Evolutionary conservation across 2,888 invertebrate genomes (phyloP), one percentile per base, ranked within the genome.

Genomic region (Volucella bombylans): DNA sequence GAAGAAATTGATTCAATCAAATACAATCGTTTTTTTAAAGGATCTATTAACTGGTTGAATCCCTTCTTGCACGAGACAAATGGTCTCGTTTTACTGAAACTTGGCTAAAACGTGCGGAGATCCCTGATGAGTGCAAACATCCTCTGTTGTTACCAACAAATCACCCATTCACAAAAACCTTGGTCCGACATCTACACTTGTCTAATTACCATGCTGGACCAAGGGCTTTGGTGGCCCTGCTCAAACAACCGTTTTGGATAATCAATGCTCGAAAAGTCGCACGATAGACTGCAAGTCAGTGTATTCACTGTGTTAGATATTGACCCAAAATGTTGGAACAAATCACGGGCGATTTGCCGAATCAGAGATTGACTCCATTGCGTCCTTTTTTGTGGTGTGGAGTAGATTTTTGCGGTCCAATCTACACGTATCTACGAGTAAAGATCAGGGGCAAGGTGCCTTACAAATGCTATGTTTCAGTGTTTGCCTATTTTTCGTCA

Each of bases 351-450:
- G 54, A 54, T 52, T 38, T 68, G 12, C 68, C 23, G 9, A 38
- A 14, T 4, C 54, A 68, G 14, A 52, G 68, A 39, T 52, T 68
- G 14, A 14, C 31, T 15, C 41, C 39, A n/a, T 39, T 2, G 14
- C n/a, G 39, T n/a, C 43, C 55, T 0, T 54, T 68, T 15, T 4
- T 10, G 12, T 41, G 54, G 15, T 68, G 68, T 55, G 68, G 43
- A 4, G 68, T 68, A 1, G 55, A 55, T 14, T 68, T 38, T 54
- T 23, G 52, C 12, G 61, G 68, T 15, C 52, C 54, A 0, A 54
- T 68, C n/a, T n/a, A 52, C 14, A 68, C 68, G n/a, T 54, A 68
- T 52, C 12, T 68, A 31, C n/a, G n/a, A n/a, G n/a, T n/a, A n/a
- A 68, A 68, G 41, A 68, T 68, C 14, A 52, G 68, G 41, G 68